Base-by-base conservation (phyloP, 2,888 invertebrate species). In the Nudaria mundana region DNA sequence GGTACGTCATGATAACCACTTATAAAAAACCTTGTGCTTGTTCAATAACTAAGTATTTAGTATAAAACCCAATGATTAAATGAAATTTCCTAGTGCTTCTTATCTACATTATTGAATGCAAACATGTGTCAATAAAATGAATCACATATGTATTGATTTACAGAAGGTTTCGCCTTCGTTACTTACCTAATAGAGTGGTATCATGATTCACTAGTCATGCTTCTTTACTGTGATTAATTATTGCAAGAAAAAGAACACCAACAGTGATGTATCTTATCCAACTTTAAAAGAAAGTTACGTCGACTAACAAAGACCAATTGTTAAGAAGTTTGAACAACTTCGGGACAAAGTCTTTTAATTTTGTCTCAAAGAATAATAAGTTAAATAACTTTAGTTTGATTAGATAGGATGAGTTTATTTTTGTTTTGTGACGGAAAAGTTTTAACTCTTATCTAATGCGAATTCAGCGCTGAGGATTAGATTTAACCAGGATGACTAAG, bases 81-180 rank as follows among this genome's bases (percentile, higher is more conserved):
- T 7, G 5, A 20, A 3, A 7, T 20, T 7, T 7, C 20, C 3
- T n/a, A n/a, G n/a, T n/a, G n/a, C n/a, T n/a, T n/a, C n/a, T n/a
- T n/a, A n/a, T n/a, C n/a, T n/a, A n/a, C n/a, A n/a, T n/a, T n/a
- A n/a, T n/a, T n/a, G n/a, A 3, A 25, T 3, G 2, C 6, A 11
- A 25, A 10, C 24, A 5, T 6, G 11, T 12, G 11, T 0, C 12
- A 10, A 3, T 2, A n/a, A 14, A 28, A 28, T 28, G 28, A 28
- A 14, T 28, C 28, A 28, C 28, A 14, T n/a, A n/a, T n/a, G n/a
- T 8, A 28, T 30, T 30, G 30, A 30, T 10, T 30, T 18, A 30
- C 13, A 10, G 11, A 10, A 22, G 5, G 14, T 5, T 30, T 30
- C 13, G 14, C 2, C 10, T 31, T 20, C n/a, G 28, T 20, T 11